A percentile compares a stretch with the other conserved stretches of the same genome.
Conservation (phyloP, 2,797 vertebrate species). For the Graptemys geographica region DNA sequence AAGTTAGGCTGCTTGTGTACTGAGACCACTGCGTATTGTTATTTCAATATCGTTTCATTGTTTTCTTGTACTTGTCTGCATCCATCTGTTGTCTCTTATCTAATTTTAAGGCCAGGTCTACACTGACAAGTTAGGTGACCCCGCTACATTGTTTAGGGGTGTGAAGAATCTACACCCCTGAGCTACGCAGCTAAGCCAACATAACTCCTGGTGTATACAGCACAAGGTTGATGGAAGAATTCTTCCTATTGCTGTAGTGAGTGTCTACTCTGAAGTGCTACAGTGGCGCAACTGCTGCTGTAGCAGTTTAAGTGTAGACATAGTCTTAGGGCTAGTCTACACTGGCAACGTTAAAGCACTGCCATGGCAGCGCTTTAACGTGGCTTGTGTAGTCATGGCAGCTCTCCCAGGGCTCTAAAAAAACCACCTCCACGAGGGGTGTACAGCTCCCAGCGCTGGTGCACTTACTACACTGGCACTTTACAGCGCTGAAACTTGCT, state of each 20-base stretch:
- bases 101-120: neutral
- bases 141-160: neutral
- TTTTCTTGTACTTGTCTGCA: neutral
- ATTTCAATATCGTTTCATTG: fast-evolving
- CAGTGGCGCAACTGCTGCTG: neutral
- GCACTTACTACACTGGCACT: no score
- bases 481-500: no score
- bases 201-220: neutral
- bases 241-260: neutral
- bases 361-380: no score
- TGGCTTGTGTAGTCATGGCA: no score
- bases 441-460: no score
- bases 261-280: neutral
- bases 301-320: neutral
- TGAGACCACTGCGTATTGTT: neutral
- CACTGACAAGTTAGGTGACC: neutral
- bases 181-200: neutral
- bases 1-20: neutral
- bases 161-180: neutral
- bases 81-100: neutral
- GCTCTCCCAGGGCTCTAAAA: no score
- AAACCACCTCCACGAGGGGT: no score
- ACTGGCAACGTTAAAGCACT: no score
- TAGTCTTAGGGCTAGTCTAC: neutral
- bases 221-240: neutral